Conservation (phyloP, 2,797 vertebrate genomes). For the Melanotaenia parkinsoni region DNA sequence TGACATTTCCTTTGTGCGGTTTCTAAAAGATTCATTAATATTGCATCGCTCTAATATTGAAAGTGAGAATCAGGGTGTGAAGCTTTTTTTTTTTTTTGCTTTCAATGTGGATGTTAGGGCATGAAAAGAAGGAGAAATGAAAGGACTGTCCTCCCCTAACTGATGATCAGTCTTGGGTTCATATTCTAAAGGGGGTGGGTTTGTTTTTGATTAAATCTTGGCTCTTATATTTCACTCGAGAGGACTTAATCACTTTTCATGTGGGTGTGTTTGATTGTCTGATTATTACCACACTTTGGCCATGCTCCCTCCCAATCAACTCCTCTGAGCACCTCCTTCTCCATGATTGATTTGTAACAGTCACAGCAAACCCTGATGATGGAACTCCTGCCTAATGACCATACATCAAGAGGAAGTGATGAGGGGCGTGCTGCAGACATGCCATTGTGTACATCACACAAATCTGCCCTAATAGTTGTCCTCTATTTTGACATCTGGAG, state of each 20-base stretch:
- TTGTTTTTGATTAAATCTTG: constrained; percentile 79
- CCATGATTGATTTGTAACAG: constrained; percentile 76
- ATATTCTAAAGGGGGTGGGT: constrained; percentile 60
- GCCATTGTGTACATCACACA: constrained; percentile 33
- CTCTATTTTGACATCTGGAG: constrained; percentile 71
- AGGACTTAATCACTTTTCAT: constrained; percentile 81
- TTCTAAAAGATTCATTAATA: constrained; percentile 22
- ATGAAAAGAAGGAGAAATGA: constrained; percentile 6
- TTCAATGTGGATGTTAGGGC: constrained; percentile 7
- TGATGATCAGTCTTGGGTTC: constrained; percentile 63
- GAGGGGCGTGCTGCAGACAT: constrained; percentile 56
- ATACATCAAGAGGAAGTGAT: constrained; percentile 66
- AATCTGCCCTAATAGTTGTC: constrained; percentile 67
- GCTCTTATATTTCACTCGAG: constrained; percentile 71
- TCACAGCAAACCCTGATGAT: constrained; percentile 72
- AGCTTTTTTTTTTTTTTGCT: constrained; percentile 19
- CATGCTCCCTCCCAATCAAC: constrained; percentile 68
- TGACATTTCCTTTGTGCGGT: neutral
- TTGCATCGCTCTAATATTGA: constrained; percentile 25
- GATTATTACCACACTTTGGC: constrained; percentile 74
- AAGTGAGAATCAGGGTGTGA: constrained; percentile 32
- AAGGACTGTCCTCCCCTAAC: constrained; percentile 20
- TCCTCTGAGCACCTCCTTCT: constrained; percentile 44
- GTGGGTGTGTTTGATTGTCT: constrained; percentile 79
- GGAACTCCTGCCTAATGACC: constrained; percentile 67